These are phyloP conservation scores for Monodelphis domestica DNA, from an alignment of 2,797 vertebrate genomes.

Conservation along the genomic window DNA sequence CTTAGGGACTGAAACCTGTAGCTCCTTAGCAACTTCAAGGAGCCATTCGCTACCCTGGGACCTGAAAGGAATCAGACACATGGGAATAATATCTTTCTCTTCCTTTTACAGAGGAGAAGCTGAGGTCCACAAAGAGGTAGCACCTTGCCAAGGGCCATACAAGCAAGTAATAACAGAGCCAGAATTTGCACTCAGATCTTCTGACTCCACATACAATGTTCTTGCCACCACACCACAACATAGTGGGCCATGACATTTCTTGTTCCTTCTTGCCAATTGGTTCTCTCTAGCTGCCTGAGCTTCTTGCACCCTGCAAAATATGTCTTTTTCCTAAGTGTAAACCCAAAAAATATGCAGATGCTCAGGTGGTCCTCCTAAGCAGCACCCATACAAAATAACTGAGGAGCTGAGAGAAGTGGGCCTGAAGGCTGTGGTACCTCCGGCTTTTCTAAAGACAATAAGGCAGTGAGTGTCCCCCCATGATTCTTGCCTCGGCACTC, in stretches of 20 bases:
- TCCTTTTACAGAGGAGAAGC: neutral
- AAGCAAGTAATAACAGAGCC: neutral
- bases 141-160: neutral
- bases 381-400: constrained; percentile 47
- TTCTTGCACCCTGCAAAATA: constrained; percentile 39
- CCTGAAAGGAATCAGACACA: too few species aligned
- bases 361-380: constrained; percentile 16
- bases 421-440: constrained; percentile 71
- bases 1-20: too few species aligned
- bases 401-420: constrained; percentile 47
- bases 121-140: neutral
- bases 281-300: constrained; percentile 24
- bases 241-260: neutral
- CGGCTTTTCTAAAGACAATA: constrained; percentile 68
- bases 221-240: neutral
- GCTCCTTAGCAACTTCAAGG: too few species aligned
- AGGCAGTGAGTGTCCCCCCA: constrained; percentile 73
- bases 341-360: constrained; percentile 42
- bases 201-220: neutral
- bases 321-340: constrained; percentile 54
- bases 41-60: too few species aligned
- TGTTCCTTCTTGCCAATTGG: neutral
- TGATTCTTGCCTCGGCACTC: constrained; percentile 73
- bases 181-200: neutral
- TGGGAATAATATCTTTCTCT: too few species aligned